Percentiles rank a stretch among this genome's conserved stretches.
These are phyloP conservation scores for Catostomus latipinnis DNA, from an alignment of 2,797 vertebrate genomes.

Conservation along the genomic window DNA sequence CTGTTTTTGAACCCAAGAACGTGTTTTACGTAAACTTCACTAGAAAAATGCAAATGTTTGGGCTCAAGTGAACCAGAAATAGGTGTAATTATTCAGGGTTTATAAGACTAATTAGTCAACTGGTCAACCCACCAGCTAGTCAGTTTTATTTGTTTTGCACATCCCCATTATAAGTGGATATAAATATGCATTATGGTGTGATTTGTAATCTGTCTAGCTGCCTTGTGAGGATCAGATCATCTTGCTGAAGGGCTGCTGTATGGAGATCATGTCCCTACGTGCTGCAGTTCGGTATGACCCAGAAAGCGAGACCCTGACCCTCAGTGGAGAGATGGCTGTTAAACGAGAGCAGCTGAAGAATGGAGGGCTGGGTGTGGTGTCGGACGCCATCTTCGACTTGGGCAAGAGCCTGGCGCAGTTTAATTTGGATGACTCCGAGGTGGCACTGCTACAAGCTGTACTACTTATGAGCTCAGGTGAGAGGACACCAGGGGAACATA, in stretches of 20 bases:
- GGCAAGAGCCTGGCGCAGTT: slow-evolving; percentile 89
- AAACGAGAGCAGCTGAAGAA: slow-evolving; percentile 89
- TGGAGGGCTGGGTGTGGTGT: slow-evolving; percentile 86
- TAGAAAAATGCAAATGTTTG: too few species aligned
- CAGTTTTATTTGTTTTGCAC: too few species aligned
- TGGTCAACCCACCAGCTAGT: too few species aligned
- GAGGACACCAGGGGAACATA: not conserved
- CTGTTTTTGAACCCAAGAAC: too few species aligned
- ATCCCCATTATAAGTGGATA: too few species aligned
- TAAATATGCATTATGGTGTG: not conserved
- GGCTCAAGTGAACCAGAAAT: too few species aligned
- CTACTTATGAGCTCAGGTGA: slow-evolving; percentile 90
- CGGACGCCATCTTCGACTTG: slow-evolving; percentile 89
- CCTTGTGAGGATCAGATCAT: slow-evolving; percentile 91
- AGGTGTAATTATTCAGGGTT: too few species aligned
- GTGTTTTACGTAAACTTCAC: too few species aligned
- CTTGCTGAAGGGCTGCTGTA: slow-evolving; percentile 90
- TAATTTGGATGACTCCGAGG: slow-evolving; percentile 88
- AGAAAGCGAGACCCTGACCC: slow-evolving; percentile 87
- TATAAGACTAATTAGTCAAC: too few species aligned
- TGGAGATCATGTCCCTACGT: slow-evolving; percentile 92
- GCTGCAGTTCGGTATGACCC: slow-evolving; percentile 88
- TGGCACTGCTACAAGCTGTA: slow-evolving; percentile 88
- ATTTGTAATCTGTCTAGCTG: slow-evolving; percentile 66
- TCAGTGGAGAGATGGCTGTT: slow-evolving; percentile 88